Evolutionary conservation across 2,113 vertebrate genomes (phyloP), one percentile per base, ranked within the genome.

Genomic region (Oceanodroma tethys): DNA sequence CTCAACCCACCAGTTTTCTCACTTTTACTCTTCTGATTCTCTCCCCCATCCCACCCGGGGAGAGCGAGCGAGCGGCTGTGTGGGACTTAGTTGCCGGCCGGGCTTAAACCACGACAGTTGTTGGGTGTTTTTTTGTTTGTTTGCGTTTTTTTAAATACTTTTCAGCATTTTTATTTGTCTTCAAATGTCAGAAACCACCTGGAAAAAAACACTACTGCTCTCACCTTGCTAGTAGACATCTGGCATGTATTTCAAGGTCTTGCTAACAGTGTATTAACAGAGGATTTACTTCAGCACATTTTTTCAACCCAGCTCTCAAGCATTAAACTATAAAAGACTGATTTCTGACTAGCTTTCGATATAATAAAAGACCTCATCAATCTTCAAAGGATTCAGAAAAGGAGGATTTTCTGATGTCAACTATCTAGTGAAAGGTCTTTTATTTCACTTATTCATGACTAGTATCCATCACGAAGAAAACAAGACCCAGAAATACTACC

Each of bases 101-200:
- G n/a, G n/a, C n/a, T n/a, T n/a, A n/a, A n/a, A n/a, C n/a, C n/a
- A n/a, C n/a, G n/a, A n/a, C n/a, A n/a, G n/a, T n/a, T n/a, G n/a
- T n/a, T n/a, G n/a, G n/a, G n/a, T n/a, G n/a, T 63, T 16, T 40
- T n/a, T 36, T 43, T 14, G 7, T 6, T 43, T 14, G 7, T 5
- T 58, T 36, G 48, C 21, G n/a, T 53, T 63, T 55, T 62, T 36
- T 67, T 19, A n/a, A n/a, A n/a, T 48, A 85, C 47, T 68, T 68
- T 45, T 89, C 79, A 95, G 70, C 84, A 34, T 76, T 97, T 94
- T 96, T 58, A 56, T 82, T 96, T 68, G 67, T 36, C 79, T 96
- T 95, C 81, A 86, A 95, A 84, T 87, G 81, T 70, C 85, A 96
- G 56, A 93, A 62, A 95, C 88, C 81, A 96, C 79, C 63, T 87